A percentile compares a stretch with the other conserved stretches of the same genome.
phyloP scores from a whole-genome alignment of 2,113 vertebrate species.

The Bufo gargarizans region DNA sequence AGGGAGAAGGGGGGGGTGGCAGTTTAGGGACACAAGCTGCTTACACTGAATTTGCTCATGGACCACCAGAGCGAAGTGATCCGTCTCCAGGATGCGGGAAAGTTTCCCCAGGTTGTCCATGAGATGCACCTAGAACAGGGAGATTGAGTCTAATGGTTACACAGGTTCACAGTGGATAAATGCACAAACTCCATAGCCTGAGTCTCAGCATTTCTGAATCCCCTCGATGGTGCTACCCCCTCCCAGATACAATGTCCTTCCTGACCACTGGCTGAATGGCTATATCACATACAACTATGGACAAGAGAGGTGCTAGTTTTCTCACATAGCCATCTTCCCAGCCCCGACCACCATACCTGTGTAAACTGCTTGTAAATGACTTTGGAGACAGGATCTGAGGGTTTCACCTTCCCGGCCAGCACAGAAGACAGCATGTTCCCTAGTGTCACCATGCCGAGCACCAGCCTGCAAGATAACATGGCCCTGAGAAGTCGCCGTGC shows the following conservation, averaged over 20 bases:
- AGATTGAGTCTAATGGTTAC: not conserved
- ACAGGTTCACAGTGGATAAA: too few species aligned
- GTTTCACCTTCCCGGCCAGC: conserved; percentile 87
- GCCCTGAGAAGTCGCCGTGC: not conserved
- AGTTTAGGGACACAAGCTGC: conserved; percentile 64
- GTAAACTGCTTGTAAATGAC: conserved; percentile 94
- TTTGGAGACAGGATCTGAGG: conserved; percentile 86
- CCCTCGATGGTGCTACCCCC: too few species aligned
- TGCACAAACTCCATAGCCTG: too few species aligned
- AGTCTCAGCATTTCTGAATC: too few species aligned
- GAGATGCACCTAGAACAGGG: conserved; percentile 77
- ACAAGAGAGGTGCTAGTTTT: too few species aligned
- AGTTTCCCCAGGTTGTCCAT: conserved; percentile 87
- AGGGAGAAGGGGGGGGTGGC: not conserved
- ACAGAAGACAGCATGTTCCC: conserved; percentile 92
- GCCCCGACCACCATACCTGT: conserved; percentile 72
- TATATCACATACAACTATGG: too few species aligned
- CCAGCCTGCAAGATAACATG: conserved; percentile 70
- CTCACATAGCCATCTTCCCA: too few species aligned
- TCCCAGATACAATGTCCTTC: too few species aligned
- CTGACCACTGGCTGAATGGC: too few species aligned
- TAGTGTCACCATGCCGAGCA: conserved; percentile 93
- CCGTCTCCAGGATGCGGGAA: conserved; percentile 88
- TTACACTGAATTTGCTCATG: conserved; percentile 95
- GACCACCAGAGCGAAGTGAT: conserved; percentile 93